Evolutionary conservation across 2,888 invertebrate genomes (phyloP), one percentile per base, ranked within the genome.

Genomic region (Drosophila buzzatii): DNA sequence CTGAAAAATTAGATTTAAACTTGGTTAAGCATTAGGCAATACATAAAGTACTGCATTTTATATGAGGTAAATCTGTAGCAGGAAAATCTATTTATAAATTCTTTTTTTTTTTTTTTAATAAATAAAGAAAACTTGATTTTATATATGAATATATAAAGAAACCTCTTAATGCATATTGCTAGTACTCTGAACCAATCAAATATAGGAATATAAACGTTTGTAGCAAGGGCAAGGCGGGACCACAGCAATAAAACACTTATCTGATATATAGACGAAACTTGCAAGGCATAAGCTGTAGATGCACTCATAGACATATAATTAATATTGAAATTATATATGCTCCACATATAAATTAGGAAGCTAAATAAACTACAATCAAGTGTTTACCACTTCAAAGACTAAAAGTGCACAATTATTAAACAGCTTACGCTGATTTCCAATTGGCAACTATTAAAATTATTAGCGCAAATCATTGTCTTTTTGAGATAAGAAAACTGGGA

Each of bases 401-500:
- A 39, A 31, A 20, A 45, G 52, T 66, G 45, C 49, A 56, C 31
- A 56, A 35, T 56, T 49, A 41, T 14, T 14, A 57, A 44, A 56
- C 16, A 14, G 14, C 44, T 45, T 23, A 10, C 35, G 39, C 39
- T 31, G 47, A 47, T 45, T 35, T 42, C 47, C 37, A 66, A 64
- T 62, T 18, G 37, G 49, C 63, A 49, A 65, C 74, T 73, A 87
- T 70, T 60, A 27, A 49, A 70, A 63, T 73, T 52, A 63, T 70
- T 62, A 70, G 63, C 63, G 76, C 84, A 72, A 85, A 75, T 83
- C 70, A 76, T 77, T 70, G 64, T 55, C 42, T 27, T 47, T 47
- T 16, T 4, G 27, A n/a, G 16, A 47, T 45, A 8, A 3, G 6
- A 45, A 23, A 27, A 5, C 47, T 27, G 8, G 27, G 47, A 31